phyloP scores from a whole-genome alignment of 2,797 vertebrate species.

The Melanotaenia trifasciata region DNA sequence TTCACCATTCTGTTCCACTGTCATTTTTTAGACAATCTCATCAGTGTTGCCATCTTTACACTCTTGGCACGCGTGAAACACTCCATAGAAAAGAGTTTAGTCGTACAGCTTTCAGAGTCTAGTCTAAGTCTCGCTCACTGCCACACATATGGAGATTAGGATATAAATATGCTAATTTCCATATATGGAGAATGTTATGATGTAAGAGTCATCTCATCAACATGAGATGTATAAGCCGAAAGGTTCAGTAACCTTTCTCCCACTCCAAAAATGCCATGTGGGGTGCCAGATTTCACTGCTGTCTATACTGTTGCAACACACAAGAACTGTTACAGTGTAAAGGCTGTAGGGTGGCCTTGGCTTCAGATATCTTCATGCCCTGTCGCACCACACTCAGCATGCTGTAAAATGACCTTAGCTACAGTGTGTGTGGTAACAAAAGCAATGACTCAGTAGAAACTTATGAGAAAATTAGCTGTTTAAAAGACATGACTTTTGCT shows the following conservation, averaged over 20 bases:
- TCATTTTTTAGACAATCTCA: conserved; percentile 1
- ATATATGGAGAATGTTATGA: neutral
- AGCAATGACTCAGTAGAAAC: conserved; percentile 23
- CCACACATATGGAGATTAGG: neutral
- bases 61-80: neutral
- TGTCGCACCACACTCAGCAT: conserved; percentile 10
- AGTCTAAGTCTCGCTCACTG: conserved; percentile 9
- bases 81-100: neutral
- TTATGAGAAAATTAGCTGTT: neutral
- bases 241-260: conserved; percentile 25
- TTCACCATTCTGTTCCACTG: conserved; percentile 11
- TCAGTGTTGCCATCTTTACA: conserved; percentile 26
- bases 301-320: conserved; percentile 51
- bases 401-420: conserved; percentile 1
- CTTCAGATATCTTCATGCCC: conserved; percentile 41
- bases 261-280: conserved; percentile 3
- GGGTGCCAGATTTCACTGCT: conserved; percentile 22
- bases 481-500: neutral
- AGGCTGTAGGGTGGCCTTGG: conserved; percentile 50
- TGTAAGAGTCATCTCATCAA: conserved; percentile 31
- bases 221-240: conserved; percentile 14
- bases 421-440: conserved; percentile 15
- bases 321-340: conserved; percentile 28
- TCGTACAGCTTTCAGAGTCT: conserved; percentile 20
- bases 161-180: neutral